Evolutionary conservation across 1,140 invertebrate species (phyloP), one percentile per base, ranked within the genome.

Genomic region (Lordiphosa clarofinis): DNA sequence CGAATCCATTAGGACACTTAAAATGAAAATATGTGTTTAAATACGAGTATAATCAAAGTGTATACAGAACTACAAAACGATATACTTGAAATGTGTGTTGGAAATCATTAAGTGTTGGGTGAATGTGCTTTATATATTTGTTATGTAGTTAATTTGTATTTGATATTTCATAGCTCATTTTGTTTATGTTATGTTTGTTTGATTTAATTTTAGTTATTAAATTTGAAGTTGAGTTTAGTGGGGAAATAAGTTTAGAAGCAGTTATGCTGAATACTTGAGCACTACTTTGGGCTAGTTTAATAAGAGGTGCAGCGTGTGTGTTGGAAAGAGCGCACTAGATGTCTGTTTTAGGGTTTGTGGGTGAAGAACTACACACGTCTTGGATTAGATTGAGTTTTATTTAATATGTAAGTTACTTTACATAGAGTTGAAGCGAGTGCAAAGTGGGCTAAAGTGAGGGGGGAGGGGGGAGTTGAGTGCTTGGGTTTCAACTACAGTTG

Each of bases 111-210:
- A 63, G 65, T 58, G 43, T 46, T 46, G 11, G 62, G 24, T 73
- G 65, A 49, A 78, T 84, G 78, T 84, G 78, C 78, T 86, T 84
- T 86, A 57, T 84, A 73, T 84, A 31, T 86, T 78, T 13, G 62
- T 79, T 82, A 84, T 82, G 78, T 65, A 62, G 50, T 52, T 86
- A 72, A 44, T 79, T 86, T 79, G 81, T 79, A 86, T 64, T 84
- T 84, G 61, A 86, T 84, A 84, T 71, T 84, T 84, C 78, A 82
- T 82, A 82, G 76, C 76, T 82, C 76, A 50, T 72, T 72, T 82
- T 81, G 75, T 56, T 46, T 50, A n/a, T n/a, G 53, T 71, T 84
- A 72, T 31, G 24, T 28, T 28, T 69, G 76, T 79, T 82, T 58
- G 48, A 60, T 60, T 84, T 61, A 44, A 40, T 71, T 78, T 69